These are phyloP conservation scores for Gobio gobio DNA, from an alignment of 2,113 vertebrate species.

Conservation along the genomic window DNA sequence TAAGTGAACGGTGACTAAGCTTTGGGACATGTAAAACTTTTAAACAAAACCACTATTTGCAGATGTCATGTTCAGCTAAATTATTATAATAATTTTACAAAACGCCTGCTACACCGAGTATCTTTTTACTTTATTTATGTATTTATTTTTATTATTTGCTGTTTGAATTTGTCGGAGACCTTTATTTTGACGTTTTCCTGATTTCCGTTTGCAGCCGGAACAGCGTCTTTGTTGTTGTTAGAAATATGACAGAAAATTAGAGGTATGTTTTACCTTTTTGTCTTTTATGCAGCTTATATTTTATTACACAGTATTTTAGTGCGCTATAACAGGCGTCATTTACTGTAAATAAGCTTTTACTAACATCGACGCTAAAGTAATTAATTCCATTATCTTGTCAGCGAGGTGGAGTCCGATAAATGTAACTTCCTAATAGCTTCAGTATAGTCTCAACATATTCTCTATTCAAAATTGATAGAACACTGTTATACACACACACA, in stretches of 20 bases:
- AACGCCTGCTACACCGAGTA: no score
- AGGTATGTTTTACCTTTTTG: constrained; percentile 1
- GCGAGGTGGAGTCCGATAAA: neutral
- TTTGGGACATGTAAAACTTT: no score
- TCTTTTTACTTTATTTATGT: no score
- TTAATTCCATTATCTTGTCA: no score
- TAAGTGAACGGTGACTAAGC: no score
- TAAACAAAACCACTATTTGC: no score
- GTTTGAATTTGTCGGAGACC: neutral
- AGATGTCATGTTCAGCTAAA: no score
- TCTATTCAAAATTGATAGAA: neutral
- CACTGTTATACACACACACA: neutral
- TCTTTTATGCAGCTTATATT: neutral
- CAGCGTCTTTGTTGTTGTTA: constrained; percentile 18
- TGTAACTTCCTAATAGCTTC: neutral
- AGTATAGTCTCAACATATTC: neutral
- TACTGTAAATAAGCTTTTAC: neutral
- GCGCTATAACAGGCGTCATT: neutral
- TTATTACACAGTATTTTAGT: neutral
- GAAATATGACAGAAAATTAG: constrained; percentile 19
- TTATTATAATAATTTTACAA: no score
- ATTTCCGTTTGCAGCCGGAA: constrained; percentile 5
- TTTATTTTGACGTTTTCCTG: constrained; percentile 5
- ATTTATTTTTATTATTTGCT: no score
- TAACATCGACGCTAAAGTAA: neutral